These are phyloP conservation scores for Tetramorium bicarinatum DNA, from an alignment of 2,888 invertebrate genomes.

Conservation along the genomic window DNA sequence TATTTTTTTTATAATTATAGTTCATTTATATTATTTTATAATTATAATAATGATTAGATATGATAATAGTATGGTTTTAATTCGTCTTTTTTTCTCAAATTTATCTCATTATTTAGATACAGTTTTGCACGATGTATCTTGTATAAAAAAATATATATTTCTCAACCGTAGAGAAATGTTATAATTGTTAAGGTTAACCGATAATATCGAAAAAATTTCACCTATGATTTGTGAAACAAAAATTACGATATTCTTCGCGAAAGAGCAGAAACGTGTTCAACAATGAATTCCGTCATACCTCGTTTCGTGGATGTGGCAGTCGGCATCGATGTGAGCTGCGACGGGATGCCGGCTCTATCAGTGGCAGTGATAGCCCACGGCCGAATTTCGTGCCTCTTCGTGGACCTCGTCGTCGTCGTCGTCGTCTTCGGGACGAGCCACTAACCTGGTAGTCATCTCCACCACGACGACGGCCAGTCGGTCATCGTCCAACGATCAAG, in stretches of 20 bases:
- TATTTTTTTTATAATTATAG: not conserved
- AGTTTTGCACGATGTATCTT: not conserved
- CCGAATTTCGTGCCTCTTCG: constrained; percentile 38
- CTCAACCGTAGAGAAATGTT: not conserved
- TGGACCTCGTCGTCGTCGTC: constrained; percentile 76
- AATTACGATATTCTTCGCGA: not conserved
- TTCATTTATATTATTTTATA: not conserved
- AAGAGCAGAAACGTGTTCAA: not conserved
- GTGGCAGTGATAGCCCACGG: constrained; percentile 58
- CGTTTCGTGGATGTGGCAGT: constrained; percentile 78
- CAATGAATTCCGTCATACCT: constrained; percentile 66
- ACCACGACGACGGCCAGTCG: constrained; percentile 74
- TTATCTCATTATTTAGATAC: not conserved
- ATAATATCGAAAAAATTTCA: not conserved
- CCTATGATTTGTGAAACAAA: not conserved
- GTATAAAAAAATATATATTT: not conserved
- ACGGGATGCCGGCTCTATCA: constrained; percentile 57
- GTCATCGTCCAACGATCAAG: constrained; percentile 66
- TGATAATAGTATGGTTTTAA: not conserved
- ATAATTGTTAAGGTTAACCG: not conserved
- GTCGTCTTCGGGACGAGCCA: constrained; percentile 79
- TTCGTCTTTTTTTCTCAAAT: not conserved
- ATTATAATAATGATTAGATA: not conserved
- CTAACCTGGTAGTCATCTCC: constrained; percentile 80
- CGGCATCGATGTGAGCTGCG: constrained; percentile 76